Evolutionary conservation across 2,113 vertebrate species (phyloP).

Genomic region (Anoplopoma fimbria): DNA sequence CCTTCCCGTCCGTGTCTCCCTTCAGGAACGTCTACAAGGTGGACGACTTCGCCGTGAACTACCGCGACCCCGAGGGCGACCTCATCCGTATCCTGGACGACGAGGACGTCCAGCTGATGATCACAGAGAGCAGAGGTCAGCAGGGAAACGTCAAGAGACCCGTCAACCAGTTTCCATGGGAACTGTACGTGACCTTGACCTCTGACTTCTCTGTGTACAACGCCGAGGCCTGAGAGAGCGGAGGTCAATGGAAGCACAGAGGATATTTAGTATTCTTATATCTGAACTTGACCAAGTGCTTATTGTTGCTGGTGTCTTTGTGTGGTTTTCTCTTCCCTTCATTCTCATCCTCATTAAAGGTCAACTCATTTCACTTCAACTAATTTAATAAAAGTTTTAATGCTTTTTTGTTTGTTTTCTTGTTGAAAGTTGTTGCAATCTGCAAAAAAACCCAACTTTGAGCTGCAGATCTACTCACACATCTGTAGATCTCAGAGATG

Average conservation of each 20-base stretch:
- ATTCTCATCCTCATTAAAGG: too few species aligned
- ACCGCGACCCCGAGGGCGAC: constrained; percentile 89
- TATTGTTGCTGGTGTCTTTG: not conserved
- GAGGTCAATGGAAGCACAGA: not conserved
- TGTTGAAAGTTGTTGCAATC: not conserved
- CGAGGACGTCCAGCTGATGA: constrained; percentile 91
- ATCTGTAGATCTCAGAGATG: too few species aligned
- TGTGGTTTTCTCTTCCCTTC: too few species aligned
- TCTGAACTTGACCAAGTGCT: not conserved
- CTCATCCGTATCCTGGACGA: constrained; percentile 90
- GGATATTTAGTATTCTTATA: not conserved
- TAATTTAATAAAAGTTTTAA: not conserved
- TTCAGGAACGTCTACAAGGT: constrained; percentile 87
- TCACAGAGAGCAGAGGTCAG: constrained; percentile 77
- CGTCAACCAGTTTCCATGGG: constrained; percentile 90
- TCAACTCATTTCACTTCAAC: constrained; percentile 40
- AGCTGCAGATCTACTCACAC: too few species aligned
- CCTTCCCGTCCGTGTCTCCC: not conserved
- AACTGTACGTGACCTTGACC: constrained; percentile 87
- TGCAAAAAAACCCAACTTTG: too few species aligned
- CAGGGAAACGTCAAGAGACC: constrained; percentile 74
- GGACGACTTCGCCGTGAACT: constrained; percentile 90
- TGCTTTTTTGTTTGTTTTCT: not conserved
- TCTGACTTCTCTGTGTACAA: constrained; percentile 88
- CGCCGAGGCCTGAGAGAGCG: constrained; percentile 66